Conservation (phyloP, 2,113 vertebrate genomes). For the Varanus salvator region DNA sequence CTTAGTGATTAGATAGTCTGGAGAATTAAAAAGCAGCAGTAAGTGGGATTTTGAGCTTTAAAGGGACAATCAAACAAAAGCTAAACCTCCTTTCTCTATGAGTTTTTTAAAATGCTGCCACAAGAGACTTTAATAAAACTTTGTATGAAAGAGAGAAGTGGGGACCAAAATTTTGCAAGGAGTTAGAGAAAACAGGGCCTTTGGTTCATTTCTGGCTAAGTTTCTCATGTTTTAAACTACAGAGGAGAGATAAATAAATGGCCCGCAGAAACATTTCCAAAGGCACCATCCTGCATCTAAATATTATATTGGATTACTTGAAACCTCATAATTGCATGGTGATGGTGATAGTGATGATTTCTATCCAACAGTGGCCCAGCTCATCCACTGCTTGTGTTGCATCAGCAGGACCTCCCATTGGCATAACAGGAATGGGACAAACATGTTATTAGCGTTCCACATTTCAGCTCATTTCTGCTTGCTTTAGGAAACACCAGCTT, state of each 20-base stretch:
- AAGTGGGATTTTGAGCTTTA: constrained; percentile 8
- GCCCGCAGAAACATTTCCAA: neutral
- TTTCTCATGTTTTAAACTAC: neutral
- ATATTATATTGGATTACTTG: neutral
- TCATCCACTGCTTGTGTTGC: too few species aligned
- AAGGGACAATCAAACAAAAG: constrained; percentile 31
- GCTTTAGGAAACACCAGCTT: too few species aligned
- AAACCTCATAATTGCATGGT: neutral
- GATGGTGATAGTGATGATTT: too few species aligned
- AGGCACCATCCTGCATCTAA: neutral
- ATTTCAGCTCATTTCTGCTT: too few species aligned
- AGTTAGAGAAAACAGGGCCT: neutral
- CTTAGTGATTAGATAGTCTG: neutral
- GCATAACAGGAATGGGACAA: too few species aligned
- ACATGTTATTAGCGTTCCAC: too few species aligned
- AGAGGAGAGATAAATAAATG: neutral
- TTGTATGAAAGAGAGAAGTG: constrained; percentile 23
- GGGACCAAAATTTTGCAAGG: neutral
- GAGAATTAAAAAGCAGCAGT: constrained; percentile 9
- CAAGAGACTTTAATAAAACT: neutral
- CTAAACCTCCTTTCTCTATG: constrained; percentile 39
- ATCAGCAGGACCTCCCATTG: too few species aligned
- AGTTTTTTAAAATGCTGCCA: constrained; percentile 21
- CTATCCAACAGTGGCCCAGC: too few species aligned
- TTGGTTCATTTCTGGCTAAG: neutral